Conservation (phyloP, 2,797 vertebrate genomes). For the Enteromius anoplus region DNA sequence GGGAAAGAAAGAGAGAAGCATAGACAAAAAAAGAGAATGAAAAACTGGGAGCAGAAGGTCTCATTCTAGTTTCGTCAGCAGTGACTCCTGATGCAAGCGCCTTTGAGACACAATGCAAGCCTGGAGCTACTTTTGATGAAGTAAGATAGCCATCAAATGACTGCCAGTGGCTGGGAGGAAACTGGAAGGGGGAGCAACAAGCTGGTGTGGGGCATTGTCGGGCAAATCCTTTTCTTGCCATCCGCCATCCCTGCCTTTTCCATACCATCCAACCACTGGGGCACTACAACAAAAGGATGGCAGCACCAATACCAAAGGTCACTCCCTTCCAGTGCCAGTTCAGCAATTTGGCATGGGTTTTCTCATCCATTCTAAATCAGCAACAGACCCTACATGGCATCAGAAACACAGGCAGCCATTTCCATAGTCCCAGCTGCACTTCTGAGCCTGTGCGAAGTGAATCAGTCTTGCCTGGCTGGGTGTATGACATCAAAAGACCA, state of each 20-base stretch:
- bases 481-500: slow-evolving; percentile 64
- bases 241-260: slow-evolving; percentile 65
- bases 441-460: slow-evolving; percentile 46
- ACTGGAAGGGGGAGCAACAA: slow-evolving; percentile 62
- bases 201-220: slow-evolving; percentile 17
- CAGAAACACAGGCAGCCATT: slow-evolving; percentile 63
- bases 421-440: slow-evolving; percentile 55
- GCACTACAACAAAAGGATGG: slow-evolving; percentile 67
- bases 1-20: neutral
- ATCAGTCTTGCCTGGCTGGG: slow-evolving; percentile 56
- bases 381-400: slow-evolving; percentile 66
- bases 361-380: slow-evolving; percentile 71
- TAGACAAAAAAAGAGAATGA: slow-evolving; percentile 1
- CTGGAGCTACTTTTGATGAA: slow-evolving; percentile 60
- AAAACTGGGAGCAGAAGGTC: slow-evolving; percentile 37
- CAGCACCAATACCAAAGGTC: slow-evolving; percentile 68
- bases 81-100: slow-evolving; percentile 50
- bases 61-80: slow-evolving; percentile 34
- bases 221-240: slow-evolving; percentile 3
- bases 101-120: slow-evolving; percentile 54
- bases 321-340: slow-evolving; percentile 68
- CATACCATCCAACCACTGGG: slow-evolving; percentile 56
- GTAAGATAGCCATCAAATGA: slow-evolving; percentile 68
- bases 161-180: slow-evolving; percentile 55
- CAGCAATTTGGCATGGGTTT: slow-evolving; percentile 69